Conservation (phyloP, 2,113 vertebrate species). For the Tylochromis polylepis region DNA sequence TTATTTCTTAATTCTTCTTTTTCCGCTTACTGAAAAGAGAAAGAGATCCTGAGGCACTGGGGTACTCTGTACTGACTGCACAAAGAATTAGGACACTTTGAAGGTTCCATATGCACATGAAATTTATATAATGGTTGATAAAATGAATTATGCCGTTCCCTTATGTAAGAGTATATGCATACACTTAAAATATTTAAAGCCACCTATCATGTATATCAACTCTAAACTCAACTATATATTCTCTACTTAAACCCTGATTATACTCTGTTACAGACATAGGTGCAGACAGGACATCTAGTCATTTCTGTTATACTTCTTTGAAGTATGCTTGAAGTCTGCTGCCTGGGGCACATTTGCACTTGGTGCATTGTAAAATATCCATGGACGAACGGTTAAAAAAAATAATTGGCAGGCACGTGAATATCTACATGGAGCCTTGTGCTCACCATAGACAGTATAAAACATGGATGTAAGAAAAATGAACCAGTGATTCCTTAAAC, state of each 20-base stretch:
- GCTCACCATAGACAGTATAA: not conserved
- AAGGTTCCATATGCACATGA: not conserved
- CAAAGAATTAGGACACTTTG: not conserved
- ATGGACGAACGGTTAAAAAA: not conserved
- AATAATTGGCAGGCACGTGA: not conserved
- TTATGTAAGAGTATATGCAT: not conserved
- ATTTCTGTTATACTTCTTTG: not conserved
- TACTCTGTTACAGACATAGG: not conserved
- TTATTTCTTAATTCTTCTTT: not conserved
- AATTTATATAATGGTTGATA: not conserved
- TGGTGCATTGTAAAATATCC: not conserved
- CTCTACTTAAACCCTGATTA: not conserved
- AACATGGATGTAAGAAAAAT: not conserved
- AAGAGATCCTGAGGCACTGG: not conserved
- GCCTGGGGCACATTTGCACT: not conserved
- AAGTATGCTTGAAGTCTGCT: not conserved
- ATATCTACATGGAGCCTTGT: not conserved
- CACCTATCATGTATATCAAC: not conserved
- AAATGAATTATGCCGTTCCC: conserved; percentile 4
- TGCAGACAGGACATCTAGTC: not conserved
- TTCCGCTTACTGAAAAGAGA: not conserved
- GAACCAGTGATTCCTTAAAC: not conserved
- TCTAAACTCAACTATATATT: not conserved
- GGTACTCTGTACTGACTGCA: not conserved
- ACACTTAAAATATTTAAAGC: conserved; percentile 23